Conservation (phyloP, 2,113 vertebrate genomes). For the Melanerpes aurifrons region DNA sequence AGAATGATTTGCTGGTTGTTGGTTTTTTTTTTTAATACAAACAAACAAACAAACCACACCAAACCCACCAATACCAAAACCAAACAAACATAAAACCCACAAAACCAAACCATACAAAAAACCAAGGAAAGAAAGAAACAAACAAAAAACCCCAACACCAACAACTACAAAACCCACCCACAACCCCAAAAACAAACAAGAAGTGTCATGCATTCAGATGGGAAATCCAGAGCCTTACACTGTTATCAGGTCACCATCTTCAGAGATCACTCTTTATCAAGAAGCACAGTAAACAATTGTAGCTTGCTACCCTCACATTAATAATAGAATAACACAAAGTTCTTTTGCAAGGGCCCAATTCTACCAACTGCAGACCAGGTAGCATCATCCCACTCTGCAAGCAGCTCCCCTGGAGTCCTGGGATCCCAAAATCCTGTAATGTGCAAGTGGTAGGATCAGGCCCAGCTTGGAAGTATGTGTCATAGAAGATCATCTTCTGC, state of each 20-base stretch:
- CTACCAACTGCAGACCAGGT: neutral
- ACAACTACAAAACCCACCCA: too few species aligned
- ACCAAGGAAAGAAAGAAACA: too few species aligned
- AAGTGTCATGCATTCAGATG: neutral
- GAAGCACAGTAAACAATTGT: neutral
- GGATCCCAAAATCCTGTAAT: neutral
- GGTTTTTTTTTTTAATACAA: too few species aligned
- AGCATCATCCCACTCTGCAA: neutral
- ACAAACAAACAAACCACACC: too few species aligned
- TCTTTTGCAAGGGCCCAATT: neutral
- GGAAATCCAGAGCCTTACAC: constrained; percentile 8
- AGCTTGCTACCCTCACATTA: neutral
- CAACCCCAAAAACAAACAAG: neutral
- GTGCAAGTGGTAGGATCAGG: neutral
- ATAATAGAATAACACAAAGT: neutral
- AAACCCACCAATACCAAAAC: too few species aligned
- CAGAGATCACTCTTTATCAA: neutral
- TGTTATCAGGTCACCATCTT: neutral
- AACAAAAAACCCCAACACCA: too few species aligned
- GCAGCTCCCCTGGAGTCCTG: neutral
- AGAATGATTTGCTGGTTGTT: neutral
- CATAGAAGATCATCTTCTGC: neutral
- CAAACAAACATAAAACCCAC: too few species aligned
- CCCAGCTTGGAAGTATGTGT: neutral
- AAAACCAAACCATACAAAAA: too few species aligned